phyloP scores from a whole-genome alignment of 2,888 invertebrate species.

The Cistogaster globosa region DNA sequence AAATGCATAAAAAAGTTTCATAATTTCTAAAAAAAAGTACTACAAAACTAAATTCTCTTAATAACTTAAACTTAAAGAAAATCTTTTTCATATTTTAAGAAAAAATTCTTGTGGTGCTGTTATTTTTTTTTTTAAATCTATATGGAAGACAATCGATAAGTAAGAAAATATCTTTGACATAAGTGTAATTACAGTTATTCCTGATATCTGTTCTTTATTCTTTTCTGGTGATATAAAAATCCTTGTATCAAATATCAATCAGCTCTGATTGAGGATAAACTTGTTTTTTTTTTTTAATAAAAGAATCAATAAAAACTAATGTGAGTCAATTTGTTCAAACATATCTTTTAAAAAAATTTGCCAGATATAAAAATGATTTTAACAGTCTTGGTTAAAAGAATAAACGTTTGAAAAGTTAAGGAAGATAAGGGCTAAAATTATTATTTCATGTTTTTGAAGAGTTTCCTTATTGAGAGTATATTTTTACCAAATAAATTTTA shows the following conservation, averaged over 20 bases:
- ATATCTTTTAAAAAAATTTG: not conserved
- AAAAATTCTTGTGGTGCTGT: not conserved
- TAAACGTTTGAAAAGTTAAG: too few relatives aligned
- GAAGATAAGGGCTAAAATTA: too few relatives aligned
- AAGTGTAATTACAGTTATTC: slow-evolving; percentile 37
- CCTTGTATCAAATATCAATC: slow-evolving; percentile 17
- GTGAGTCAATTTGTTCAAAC: slow-evolving; percentile 16
- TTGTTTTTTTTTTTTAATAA: not conserved
- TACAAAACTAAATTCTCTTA: not conserved
- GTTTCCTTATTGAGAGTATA: too few relatives aligned
- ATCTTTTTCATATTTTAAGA: slow-evolving; percentile 25
- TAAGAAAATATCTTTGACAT: slow-evolving; percentile 40
- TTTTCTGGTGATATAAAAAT: slow-evolving; percentile 18
- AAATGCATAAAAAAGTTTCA: too few relatives aligned
- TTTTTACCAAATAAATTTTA: too few relatives aligned
- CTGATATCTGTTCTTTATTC: not conserved
- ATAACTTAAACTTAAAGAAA: slow-evolving; percentile 23
- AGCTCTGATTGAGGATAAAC: slow-evolving; percentile 27
- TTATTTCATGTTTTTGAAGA: too few relatives aligned
- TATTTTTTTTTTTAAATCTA: slow-evolving; percentile 27
- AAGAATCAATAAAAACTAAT: slow-evolving; percentile 21
- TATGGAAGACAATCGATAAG: slow-evolving; percentile 17
- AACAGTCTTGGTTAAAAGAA: too few relatives aligned
- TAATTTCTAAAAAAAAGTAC: too few relatives aligned
- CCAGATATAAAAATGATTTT: not conserved